phyloP scores from a whole-genome alignment of 2,113 vertebrate species.

The Lepidothrix coronata region DNA sequence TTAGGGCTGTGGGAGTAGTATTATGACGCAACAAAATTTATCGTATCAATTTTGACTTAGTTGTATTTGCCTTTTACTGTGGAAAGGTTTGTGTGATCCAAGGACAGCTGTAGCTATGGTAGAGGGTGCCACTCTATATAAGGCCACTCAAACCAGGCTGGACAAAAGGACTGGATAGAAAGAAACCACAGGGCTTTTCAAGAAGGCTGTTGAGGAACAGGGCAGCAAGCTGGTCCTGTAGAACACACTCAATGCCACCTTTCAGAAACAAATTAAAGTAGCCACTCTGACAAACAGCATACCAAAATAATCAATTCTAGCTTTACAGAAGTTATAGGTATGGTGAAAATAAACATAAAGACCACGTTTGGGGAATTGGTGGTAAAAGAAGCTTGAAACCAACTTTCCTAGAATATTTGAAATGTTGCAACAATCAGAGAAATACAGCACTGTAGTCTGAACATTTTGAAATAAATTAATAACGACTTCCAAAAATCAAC shows the following conservation, averaged over 20 bases:
- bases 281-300: neutral
- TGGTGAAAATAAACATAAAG: neutral
- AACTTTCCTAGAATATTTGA: too few species aligned
- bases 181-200: neutral
- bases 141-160: neutral
- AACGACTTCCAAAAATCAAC: neutral
- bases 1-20: neutral
- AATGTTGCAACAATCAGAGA: too few species aligned
- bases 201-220: neutral
- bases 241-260: neutral
- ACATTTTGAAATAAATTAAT: neutral
- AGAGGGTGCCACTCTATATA: neutral
- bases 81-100: neutral
- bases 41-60: neutral
- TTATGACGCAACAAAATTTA: neutral
- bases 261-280: neutral
- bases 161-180: neutral
- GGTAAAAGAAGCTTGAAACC: too few species aligned
- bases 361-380: accelerated
- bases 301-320: neutral
- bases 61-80: neutral
- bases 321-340: neutral
- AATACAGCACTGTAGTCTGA: neutral
- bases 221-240: neutral
- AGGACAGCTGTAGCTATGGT: neutral